These are phyloP conservation scores for Nephotettix cincticeps DNA, from an alignment of 1,140 invertebrate species.

Conservation along the genomic window DNA sequence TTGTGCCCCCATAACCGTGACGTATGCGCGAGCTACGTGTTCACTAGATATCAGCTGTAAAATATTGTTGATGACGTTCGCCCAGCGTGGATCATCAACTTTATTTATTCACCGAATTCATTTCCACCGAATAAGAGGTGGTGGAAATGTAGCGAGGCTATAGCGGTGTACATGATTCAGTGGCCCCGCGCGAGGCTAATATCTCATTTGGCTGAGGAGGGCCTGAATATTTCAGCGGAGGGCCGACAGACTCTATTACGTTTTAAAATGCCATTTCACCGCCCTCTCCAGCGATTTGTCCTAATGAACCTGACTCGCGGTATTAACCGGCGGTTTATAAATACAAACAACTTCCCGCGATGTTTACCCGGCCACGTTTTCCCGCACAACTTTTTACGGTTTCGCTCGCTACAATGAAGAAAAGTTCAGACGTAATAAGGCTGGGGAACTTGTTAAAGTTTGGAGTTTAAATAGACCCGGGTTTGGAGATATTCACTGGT, in stretches of 20 bases:
- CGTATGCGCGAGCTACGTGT: too few relatives aligned
- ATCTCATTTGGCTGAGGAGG: constrained; percentile 26
- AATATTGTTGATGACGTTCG: constrained; percentile 11
- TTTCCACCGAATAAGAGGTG: constrained; percentile 8
- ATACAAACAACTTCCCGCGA: constrained; percentile 14
- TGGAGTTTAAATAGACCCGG: background rate
- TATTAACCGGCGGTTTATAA: constrained; percentile 8
- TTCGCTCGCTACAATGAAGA: constrained; percentile 7
- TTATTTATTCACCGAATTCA: constrained; percentile 22
- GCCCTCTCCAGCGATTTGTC: constrained; percentile 26
- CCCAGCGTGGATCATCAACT: constrained; percentile 7
- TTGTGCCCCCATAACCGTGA: too few relatives aligned
- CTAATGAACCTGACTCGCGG: constrained; percentile 25
- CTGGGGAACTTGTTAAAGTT: constrained; percentile 9
- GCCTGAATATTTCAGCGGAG: constrained; percentile 20
- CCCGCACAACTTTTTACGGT: constrained; percentile 2
- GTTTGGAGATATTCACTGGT: too few relatives aligned
- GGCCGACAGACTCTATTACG: constrained; percentile 26
- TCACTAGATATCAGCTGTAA: constrained; percentile 1
- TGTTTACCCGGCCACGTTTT: background rate
- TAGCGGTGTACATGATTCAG: constrained; percentile 19
- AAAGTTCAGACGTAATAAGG: background rate
- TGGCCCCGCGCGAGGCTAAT: constrained; percentile 20
- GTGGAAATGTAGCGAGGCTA: background rate
- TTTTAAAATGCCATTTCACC: constrained; percentile 30